A percentile compares a stretch with the other conserved stretches of the same genome.
Evolutionary conservation across 30 jellyfish, hydroid and myxozoan species (phyloP).

Genomic region (Hydractinia symbiolongicarpus): DNA sequence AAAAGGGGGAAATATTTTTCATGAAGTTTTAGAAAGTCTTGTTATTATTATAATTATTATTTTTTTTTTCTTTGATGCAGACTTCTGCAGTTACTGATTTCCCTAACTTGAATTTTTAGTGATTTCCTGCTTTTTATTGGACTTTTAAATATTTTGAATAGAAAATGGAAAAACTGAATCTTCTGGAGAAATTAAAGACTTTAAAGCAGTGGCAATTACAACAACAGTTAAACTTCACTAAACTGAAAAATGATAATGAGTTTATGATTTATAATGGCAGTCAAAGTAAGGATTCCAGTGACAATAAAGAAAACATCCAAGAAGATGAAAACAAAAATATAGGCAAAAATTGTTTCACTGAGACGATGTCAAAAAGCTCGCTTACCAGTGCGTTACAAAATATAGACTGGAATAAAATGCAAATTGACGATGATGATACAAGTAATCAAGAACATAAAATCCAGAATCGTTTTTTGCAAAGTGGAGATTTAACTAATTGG

Average conservation of each 20-base stretch:
- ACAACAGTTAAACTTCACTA: slow-evolving; percentile 44
- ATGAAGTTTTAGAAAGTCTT: no score
- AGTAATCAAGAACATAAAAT: not conserved
- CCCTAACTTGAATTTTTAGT: no score
- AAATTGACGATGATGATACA: not conserved
- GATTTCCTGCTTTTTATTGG: not conserved
- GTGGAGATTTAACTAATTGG: slow-evolving; percentile 6
- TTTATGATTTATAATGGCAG: not conserved
- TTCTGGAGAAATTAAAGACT: slow-evolving; percentile 57
- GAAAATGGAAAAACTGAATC: slow-evolving; percentile 35
- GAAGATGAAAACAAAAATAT: not conserved
- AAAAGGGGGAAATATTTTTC: no score
- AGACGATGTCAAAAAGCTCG: not conserved
- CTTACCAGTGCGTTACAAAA: slow-evolving; percentile 2
- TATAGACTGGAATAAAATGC: not conserved
- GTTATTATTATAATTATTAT: no score
- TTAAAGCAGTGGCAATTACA: slow-evolving; percentile 87
- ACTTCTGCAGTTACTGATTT: no score
- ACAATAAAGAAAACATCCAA: not conserved
- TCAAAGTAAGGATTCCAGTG: not conserved
- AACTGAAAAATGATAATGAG: slow-evolving; percentile 14
- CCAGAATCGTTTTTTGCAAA: not conserved
- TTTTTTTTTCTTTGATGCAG: no score
- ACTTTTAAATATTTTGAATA: not conserved
- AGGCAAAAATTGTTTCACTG: not conserved